Evolutionary conservation across 2,113 vertebrate species (phyloP), one percentile per base, ranked within the genome.

Genomic region (Percina caprodes): DNA sequence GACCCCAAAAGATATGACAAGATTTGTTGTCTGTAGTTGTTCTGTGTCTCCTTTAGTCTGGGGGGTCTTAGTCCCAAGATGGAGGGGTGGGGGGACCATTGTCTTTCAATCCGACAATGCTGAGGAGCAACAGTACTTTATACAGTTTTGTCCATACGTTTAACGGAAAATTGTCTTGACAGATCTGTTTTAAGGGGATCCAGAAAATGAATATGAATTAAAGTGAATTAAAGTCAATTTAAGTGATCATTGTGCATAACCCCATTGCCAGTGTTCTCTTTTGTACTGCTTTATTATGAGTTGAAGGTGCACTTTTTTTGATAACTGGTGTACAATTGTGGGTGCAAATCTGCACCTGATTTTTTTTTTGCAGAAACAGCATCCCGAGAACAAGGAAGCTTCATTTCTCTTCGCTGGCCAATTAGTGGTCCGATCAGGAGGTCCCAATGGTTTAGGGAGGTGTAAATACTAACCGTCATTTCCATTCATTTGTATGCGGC

Each of bases 401-500:
- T 89, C 87, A 78, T 86, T 83, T 86, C 82, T 85, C 63, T 80
- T 88, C 65, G 75, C 89, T 60, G 74, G 74, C 85, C 88, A 91
- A 94, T 95, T 94, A 94, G 91, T 82, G 91, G 91, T 83, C 89
- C 84, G 83, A 93, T 94, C 86, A 91, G 82, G 87, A 90, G 91
- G 89, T 88, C 89, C 87, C 78, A 49, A 14, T 74, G 92, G 89
- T 89, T 90, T 82, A 73, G 80, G 66, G 68, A 88, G 87, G 91
- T 70, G 86, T 88, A 91, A 91, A 92, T 86, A 92, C 89, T 62
- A 91, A 89, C 91, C 89, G 79, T 84, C 88, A 86, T 88, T 91
- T 92, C 88, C 82, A 88, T 92, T 93, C 89, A 95, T 95, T 94
- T 94, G 93, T 94, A 96, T 95, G 93, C 95, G n/a, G 86, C 91